Conservation (phyloP, 2,888 invertebrate species). For the Pristionchus maxplancki region DNA sequence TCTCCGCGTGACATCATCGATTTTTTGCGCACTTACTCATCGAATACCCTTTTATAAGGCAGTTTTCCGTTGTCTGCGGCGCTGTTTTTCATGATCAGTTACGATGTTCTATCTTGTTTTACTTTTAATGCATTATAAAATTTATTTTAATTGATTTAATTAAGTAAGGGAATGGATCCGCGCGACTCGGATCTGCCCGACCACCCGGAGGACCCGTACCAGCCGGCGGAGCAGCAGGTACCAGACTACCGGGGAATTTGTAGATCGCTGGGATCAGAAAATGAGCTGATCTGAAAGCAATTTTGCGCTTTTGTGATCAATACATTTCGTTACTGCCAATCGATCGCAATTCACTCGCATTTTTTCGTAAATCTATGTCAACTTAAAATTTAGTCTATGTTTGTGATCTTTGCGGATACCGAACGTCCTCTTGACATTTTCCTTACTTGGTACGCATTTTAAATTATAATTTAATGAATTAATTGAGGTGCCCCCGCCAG, state of each 20-base stretch:
- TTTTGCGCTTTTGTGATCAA: too few relatives aligned
- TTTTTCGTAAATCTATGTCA: too few relatives aligned
- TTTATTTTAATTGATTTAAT: not conserved
- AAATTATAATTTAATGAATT: not conserved
- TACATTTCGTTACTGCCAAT: too few relatives aligned
- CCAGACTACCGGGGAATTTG: not conserved
- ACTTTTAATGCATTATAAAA: not conserved
- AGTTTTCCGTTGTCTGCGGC: not conserved
- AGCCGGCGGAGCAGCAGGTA: not conserved
- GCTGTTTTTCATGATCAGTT: not conserved
- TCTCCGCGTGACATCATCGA: constrained; percentile 36
- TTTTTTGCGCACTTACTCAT: constrained; percentile 1
- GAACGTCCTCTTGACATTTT: too few relatives aligned
- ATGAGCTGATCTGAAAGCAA: not conserved
- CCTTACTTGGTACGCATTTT: too few relatives aligned
- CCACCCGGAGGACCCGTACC: constrained; percentile 39
- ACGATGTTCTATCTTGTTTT: not conserved
- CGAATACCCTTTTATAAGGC: not conserved
- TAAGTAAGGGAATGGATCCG: not conserved
- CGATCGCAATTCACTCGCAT: too few relatives aligned
- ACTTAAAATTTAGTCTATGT: too few relatives aligned
- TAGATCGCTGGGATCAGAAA: too few relatives aligned
- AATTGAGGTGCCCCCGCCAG: not conserved
- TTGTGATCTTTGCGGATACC: too few relatives aligned
- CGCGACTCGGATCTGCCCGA: constrained; percentile 26